phyloP scores from a whole-genome alignment of 1,140 invertebrate species.

The Bombus haemorrhoidalis region DNA sequence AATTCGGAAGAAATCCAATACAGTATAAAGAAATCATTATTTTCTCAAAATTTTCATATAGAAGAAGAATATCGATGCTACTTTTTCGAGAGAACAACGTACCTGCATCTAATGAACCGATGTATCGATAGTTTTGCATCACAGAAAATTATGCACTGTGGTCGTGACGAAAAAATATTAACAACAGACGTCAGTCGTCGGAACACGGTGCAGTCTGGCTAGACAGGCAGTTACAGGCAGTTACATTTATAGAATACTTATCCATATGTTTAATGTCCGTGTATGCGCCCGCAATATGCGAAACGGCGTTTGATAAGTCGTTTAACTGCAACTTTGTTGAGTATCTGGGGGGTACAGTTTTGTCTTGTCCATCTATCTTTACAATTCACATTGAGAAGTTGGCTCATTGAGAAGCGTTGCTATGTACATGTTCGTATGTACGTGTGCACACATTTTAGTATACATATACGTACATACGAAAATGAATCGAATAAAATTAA shows the following conservation, averaged over 20 bases:
- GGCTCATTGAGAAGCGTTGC: too few relatives aligned
- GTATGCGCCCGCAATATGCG: constrained; percentile 31
- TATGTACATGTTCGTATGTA: too few relatives aligned
- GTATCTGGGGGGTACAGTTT: constrained; percentile 4
- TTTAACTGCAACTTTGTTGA: constrained; percentile 21
- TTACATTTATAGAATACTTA: constrained; percentile 43
- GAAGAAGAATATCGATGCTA: too few relatives aligned
- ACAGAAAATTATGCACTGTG: not conserved
- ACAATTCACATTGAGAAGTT: not conserved
- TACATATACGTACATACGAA: too few relatives aligned
- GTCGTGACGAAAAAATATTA: not conserved
- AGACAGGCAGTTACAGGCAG: constrained; percentile 17
- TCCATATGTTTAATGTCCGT: constrained; percentile 20
- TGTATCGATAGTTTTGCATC: too few relatives aligned
- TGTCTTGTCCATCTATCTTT: not conserved
- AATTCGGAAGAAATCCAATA: too few relatives aligned
- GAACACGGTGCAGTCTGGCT: not conserved
- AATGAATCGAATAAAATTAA: too few relatives aligned
- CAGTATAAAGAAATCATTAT: too few relatives aligned
- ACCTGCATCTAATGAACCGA: not conserved
- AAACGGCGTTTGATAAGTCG: constrained; percentile 35
- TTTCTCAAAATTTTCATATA: too few relatives aligned
- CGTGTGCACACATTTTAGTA: too few relatives aligned
- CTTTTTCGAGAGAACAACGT: not conserved
- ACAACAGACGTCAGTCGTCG: constrained; percentile 3